Conservation (phyloP, 2,797 vertebrate species). For the Rhabdomys pumilio region DNA sequence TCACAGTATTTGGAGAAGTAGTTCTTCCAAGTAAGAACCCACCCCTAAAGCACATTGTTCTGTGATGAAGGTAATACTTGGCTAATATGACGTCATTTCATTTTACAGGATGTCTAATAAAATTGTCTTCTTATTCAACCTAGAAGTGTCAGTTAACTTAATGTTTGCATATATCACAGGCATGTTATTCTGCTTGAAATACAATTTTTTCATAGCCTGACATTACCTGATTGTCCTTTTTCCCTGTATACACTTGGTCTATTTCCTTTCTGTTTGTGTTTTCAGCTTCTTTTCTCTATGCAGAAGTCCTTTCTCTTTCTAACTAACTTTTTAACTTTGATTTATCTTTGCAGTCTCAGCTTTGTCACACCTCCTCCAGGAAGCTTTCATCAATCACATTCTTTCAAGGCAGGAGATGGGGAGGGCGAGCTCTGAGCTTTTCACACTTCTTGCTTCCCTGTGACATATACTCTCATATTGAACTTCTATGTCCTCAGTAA, state of each 20-base stretch:
- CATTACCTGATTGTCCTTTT: accelerated
- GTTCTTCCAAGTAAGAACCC: background rate
- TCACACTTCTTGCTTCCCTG: background rate
- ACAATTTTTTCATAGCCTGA: background rate
- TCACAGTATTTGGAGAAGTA: background rate
- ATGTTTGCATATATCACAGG: background rate
- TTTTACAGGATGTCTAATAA: background rate
- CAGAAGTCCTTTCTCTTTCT: background rate
- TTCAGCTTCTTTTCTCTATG: background rate
- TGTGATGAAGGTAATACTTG: background rate
- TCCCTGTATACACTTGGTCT: background rate
- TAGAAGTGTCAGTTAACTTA: background rate
- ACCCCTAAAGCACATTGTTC: background rate
- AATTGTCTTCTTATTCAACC: background rate
- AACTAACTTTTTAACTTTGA: background rate
- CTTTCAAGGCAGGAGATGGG: background rate
- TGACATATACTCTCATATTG: background rate
- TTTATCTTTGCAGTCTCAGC: background rate
- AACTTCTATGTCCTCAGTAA: background rate
- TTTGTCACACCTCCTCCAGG: background rate
- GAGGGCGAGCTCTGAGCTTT: background rate
- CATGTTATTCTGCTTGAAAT: background rate
- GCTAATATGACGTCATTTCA: background rate
- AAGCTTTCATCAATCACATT: background rate
- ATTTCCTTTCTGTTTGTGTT: background rate